Evolutionary conservation across 1,140 invertebrate genomes (phyloP).

Genomic region (Drosophila funebris): DNA sequence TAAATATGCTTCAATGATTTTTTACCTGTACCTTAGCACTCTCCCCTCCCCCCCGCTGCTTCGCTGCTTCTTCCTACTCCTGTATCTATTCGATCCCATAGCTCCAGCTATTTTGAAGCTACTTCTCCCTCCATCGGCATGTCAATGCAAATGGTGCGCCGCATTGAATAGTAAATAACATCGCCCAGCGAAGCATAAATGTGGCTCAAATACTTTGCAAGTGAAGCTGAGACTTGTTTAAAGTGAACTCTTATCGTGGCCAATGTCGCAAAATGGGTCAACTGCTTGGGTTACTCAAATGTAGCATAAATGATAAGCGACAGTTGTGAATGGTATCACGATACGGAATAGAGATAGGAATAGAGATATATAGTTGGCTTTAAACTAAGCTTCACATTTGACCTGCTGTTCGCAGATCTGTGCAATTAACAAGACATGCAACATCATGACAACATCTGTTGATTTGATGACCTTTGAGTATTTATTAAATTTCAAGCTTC

Average conservation of each 20-base stretch:
- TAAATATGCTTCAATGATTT: constrained; percentile 65
- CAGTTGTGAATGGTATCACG: background rate
- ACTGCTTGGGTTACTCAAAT: constrained; percentile 27
- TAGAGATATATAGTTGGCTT: background rate
- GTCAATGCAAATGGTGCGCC: constrained; percentile 51
- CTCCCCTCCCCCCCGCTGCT: background rate
- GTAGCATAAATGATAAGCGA: constrained; percentile 32
- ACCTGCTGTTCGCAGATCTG: too few relatives aligned
- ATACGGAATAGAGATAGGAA: background rate
- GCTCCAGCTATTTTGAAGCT: background rate
- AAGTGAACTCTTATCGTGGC: background rate
- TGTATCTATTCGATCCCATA: background rate
- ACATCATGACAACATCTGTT: background rate
- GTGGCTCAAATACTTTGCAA: constrained; percentile 21
- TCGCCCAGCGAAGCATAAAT: constrained; percentile 39
- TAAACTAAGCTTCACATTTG: background rate
- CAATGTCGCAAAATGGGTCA: constrained; percentile 32
- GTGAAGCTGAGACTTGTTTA: constrained; percentile 7
- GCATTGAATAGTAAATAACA: constrained; percentile 55
- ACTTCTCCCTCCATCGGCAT: constrained; percentile 6
- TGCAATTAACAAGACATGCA: too few relatives aligned
- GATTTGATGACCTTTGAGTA: constrained; percentile 7
- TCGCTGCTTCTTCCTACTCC: too few relatives aligned
- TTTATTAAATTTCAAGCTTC: background rate
- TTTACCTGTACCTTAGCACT: constrained; percentile 30